Conservation (phyloP, 2,888 invertebrate genomes). For the Antheraea assamensis region DNA sequence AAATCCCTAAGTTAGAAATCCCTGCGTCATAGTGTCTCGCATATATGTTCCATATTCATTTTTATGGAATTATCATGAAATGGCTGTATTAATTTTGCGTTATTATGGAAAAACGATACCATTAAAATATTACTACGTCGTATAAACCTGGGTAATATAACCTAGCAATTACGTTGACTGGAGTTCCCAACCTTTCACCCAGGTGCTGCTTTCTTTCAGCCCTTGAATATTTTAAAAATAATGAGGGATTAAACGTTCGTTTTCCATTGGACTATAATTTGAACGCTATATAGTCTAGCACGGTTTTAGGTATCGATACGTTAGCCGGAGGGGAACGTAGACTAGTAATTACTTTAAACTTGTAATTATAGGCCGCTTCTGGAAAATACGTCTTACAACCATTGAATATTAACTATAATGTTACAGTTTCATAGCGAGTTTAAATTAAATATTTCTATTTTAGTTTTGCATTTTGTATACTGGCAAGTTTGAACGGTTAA, state of each 20-base stretch:
- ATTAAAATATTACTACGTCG: neutral
- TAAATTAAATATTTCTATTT: too few species aligned
- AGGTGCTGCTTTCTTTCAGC: slow-evolving; percentile 1
- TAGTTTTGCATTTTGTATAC: too few species aligned
- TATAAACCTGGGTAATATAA: neutral
- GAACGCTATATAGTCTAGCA: neutral
- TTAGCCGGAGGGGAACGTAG: slow-evolving; percentile 8
- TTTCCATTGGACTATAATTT: slow-evolving; percentile 7
- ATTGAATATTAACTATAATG: neutral
- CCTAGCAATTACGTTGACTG: slow-evolving; percentile 2
- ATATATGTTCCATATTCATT: too few species aligned
- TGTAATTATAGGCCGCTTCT: slow-evolving; percentile 14
- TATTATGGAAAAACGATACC: neutral
- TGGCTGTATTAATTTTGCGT: neutral
- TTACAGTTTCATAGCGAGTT: neutral
- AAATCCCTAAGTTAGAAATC: too few species aligned
- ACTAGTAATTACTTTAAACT: slow-evolving; percentile 18
- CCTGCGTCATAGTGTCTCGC: too few species aligned
- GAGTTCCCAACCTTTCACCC: slow-evolving; percentile 1
- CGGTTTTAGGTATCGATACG: slow-evolving; percentile 1
- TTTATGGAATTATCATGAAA: neutral
- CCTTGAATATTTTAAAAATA: slow-evolving; percentile 9
- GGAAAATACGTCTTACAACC: slow-evolving; percentile 2
- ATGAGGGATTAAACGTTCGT: neutral
- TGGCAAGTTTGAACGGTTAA: too few species aligned